Conservation (phyloP, 2,888 invertebrate species). For the Ditylenchus weischeri region DNA sequence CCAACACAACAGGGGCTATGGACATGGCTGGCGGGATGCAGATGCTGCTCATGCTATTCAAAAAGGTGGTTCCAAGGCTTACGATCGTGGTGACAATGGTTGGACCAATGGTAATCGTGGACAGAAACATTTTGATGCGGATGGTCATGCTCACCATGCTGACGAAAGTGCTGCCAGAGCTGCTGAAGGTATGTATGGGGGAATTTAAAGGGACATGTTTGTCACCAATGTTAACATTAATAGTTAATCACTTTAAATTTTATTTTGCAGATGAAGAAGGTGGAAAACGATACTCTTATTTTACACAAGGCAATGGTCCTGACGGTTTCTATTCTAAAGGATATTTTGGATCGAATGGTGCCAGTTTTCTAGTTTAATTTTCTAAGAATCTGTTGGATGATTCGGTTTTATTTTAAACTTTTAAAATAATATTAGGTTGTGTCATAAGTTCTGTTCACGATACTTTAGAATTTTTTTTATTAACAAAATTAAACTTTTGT, state of each 20-base stretch:
- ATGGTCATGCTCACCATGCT: conserved; percentile 10
- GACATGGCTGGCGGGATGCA: conserved; percentile 4
- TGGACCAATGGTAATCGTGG: conserved; percentile 4
- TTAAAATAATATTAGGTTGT: no score
- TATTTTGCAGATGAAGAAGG: conserved; percentile 35
- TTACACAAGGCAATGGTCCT: conserved; percentile 40
- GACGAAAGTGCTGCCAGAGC: neutral
- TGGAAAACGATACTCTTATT: conserved; percentile 42
- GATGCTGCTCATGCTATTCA: conserved; percentile 1
- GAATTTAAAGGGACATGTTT: neutral
- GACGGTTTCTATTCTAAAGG: conserved; percentile 42
- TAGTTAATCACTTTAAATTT: no score
- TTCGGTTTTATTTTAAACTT: neutral
- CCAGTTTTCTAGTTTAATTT: neutral
- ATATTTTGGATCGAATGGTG: conserved; percentile 35
- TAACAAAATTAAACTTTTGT: no score
- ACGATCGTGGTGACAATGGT: neutral
- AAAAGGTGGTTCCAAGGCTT: neutral
- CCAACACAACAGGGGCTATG: neutral
- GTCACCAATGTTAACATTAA: no score
- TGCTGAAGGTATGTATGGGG: neutral
- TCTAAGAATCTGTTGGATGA: no score
- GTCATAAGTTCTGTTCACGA: no score
- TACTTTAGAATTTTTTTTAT: no score
- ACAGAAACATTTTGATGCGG: neutral